Base-by-base conservation (phyloP, 2,113 vertebrate species). In the Chloebia gouldiae region DNA sequence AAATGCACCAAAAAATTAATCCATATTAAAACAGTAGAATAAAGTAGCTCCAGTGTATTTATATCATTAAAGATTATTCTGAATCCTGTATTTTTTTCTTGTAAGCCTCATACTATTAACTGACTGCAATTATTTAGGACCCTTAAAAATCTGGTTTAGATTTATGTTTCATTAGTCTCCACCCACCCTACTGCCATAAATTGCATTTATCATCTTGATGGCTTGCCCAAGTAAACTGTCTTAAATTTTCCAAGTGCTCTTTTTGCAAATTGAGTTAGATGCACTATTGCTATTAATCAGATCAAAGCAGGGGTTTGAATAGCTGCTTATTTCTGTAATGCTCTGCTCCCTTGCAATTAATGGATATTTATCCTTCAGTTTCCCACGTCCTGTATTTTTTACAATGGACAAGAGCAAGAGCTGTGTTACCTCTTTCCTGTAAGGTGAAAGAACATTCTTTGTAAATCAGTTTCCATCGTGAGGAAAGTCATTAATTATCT, bases 181-280 rank as follows among this genome's bases (percentile, higher is more conserved):
- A 57, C 84, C 81, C 63, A 76, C 78, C 82, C 53, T 65, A 78
- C 28, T 61, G 57, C 61, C 91, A 81, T 81, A 51, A 27, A 47
- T 92, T 96, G 86, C 94, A 96, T 97, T 96, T 90, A 96, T 97
- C 96, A 97, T 92, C 71, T 92, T 96, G 97, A 97, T 97, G 94
- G 87, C 86, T 97, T 97, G 81, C 95, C 90, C 90, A 90, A 95
- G 94, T 95, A 97, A 97, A 97, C 96, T 90, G 84, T 93, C 95
- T 96, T 95, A 84, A 93, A 92, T 96, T 97, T 98, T 97, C 88
- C 88, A 96, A 97, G 85, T 91, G 93, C 85, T 95, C 95, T 97
- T 97, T 97, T 91, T 94, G 85, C 91, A 97, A 96, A 98, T 97
- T 81, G 96, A 97, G 94, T 97, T 96, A 97, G 97, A 96, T 95